Percentiles rank a stretch among this genome's conserved stretches.
Conservation (phyloP, 2,888 invertebrate genomes). For the Rhingia rostrata region DNA sequence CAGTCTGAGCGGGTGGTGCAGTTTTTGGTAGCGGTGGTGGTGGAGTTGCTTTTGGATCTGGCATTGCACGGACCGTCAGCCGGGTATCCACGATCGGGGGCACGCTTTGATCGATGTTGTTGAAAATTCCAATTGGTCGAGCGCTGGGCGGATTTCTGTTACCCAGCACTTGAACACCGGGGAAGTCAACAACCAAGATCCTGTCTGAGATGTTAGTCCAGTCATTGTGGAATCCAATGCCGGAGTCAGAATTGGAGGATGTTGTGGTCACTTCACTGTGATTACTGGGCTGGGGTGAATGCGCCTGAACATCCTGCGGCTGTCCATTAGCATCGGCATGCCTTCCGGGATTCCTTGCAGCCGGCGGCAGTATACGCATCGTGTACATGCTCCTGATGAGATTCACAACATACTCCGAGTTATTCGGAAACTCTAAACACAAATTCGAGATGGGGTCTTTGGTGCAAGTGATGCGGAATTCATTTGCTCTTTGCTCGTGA, state of each 20-base stretch:
- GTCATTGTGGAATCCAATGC: conserved; percentile 96
- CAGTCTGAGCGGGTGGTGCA: conserved; percentile 49
- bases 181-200: conserved; percentile 90
- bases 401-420: conserved; percentile 90
- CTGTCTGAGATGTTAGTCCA: conserved; percentile 92
- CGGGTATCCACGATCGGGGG: conserved; percentile 76
- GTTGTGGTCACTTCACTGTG: conserved; percentile 91
- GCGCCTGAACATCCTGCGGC: conserved; percentile 83
- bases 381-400: conserved; percentile 90
- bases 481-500: conserved; percentile 91
- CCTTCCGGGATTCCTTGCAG: conserved; percentile 78
- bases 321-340: conserved; percentile 55
- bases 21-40: conserved; percentile 65
- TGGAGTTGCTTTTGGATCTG: conserved; percentile 83
- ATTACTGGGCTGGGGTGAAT: conserved; percentile 93
- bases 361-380: conserved; percentile 83
- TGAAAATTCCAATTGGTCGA: conserved; percentile 80
- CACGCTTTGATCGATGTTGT: conserved; percentile 75
- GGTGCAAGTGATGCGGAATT: conserved; percentile 94
- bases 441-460: conserved; percentile 89
- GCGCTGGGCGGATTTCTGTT: conserved; percentile 34
- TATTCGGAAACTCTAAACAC: conserved; percentile 95
- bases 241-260: conserved; percentile 97
- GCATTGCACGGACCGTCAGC: conserved; percentile 87
- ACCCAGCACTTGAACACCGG: conserved; percentile 79